These are phyloP conservation scores for Ennomos erosarius DNA, from an alignment of 2,888 invertebrate genomes.

Conservation along the genomic window DNA sequence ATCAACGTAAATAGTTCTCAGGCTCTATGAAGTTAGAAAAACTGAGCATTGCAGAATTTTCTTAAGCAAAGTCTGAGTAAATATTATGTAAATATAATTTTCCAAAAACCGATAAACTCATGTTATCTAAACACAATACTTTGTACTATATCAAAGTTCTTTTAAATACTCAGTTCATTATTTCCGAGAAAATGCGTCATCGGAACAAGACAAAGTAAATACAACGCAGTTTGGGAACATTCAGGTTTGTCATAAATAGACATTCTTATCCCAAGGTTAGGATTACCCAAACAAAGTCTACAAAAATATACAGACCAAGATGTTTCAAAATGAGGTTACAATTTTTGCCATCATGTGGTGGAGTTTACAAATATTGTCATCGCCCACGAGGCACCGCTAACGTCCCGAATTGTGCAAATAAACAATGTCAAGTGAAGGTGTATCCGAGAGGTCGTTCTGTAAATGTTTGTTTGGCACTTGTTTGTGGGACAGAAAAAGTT, in stretches of 20 bases:
- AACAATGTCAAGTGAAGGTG: slow-evolving; percentile 54
- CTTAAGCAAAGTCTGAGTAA: too few relatives aligned
- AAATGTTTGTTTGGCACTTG: slow-evolving; percentile 42
- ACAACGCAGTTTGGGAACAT: not conserved
- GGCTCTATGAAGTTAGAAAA: too few relatives aligned
- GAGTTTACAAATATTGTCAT: slow-evolving; percentile 39
- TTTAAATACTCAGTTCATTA: too few relatives aligned
- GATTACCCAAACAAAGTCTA: slow-evolving; percentile 16
- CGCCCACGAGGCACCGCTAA: slow-evolving; percentile 11
- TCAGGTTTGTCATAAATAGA: not conserved
- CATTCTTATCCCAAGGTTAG: slow-evolving; percentile 7
- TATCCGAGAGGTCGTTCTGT: slow-evolving; percentile 43
- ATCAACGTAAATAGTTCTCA: too few relatives aligned
- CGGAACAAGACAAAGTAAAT: too few relatives aligned
- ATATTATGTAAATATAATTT: too few relatives aligned
- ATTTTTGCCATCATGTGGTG: slow-evolving; percentile 55
- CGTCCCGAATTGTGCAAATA: slow-evolving; percentile 47
- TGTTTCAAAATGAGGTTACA: slow-evolving; percentile 39
- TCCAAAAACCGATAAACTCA: too few relatives aligned
- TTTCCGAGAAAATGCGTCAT: too few relatives aligned
- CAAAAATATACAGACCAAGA: slow-evolving; percentile 27
- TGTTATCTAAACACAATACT: too few relatives aligned
- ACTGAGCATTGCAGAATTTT: too few relatives aligned
- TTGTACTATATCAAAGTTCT: too few relatives aligned
- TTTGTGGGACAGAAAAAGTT: slow-evolving; percentile 41